A percentile compares a stretch with the other conserved stretches of the same genome.
phyloP scores from a whole-genome alignment of 2,797 vertebrate species.

The Rhynchotus rufescens region DNA sequence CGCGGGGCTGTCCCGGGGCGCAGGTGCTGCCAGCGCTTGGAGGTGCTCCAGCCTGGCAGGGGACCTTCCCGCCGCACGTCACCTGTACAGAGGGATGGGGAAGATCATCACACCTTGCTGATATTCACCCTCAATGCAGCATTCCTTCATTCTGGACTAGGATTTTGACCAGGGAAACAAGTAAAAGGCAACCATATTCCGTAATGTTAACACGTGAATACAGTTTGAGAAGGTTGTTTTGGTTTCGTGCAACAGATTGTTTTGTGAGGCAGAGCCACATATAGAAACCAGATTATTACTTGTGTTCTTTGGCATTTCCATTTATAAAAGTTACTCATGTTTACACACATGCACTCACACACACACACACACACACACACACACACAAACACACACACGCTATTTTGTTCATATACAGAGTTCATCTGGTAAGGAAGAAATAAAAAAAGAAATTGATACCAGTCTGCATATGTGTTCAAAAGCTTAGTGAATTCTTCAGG shows the following conservation, averaged over 20 bases:
- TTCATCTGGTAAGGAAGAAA: slow-evolving; percentile 66
- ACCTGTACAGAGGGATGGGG: too few relatives aligned
- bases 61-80: too few relatives aligned
- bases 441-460: slow-evolving; percentile 58
- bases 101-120: not conserved
- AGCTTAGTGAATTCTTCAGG: slow-evolving; percentile 69
- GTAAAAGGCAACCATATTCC: not conserved
- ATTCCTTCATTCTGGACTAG: not conserved
- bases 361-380: not conserved
- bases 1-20: not conserved
- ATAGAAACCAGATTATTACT: slow-evolving; percentile 50
- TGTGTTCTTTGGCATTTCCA: slow-evolving; percentile 69
- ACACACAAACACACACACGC: accelerated
- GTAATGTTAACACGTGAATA: not conserved
- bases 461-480: slow-evolving; percentile 68
- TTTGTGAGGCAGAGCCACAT: slow-evolving; percentile 44
- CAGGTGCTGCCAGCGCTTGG: not conserved
- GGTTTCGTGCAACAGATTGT: slow-evolving; percentile 1
- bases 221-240: not conserved
- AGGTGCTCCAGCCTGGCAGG: not conserved
- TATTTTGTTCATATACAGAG: slow-evolving; percentile 60
- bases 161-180: not conserved
- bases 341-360: not conserved
- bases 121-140: not conserved
- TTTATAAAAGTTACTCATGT: slow-evolving; percentile 63